Evolutionary conservation across 2,797 vertebrate species (phyloP).

Genomic region (Trematomus bernacchii): DNA sequence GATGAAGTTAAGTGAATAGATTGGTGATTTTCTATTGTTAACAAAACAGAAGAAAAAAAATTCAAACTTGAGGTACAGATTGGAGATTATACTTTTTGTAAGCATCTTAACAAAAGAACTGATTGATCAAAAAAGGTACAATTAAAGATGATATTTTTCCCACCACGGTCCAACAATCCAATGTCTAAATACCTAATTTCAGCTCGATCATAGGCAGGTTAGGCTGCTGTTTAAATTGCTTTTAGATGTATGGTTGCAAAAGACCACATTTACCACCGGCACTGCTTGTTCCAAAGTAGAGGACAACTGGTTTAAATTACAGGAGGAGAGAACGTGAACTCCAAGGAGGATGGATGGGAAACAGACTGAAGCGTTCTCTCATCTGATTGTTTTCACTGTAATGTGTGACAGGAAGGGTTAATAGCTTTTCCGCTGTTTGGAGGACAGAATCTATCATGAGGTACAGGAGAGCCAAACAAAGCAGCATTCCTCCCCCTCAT

Average conservation of each 20-base stretch:
- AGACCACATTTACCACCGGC: constrained; percentile 1
- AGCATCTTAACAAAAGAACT: neutral
- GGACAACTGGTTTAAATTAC: constrained; percentile 51
- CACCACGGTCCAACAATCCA: neutral
- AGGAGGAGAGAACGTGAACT: constrained; percentile 21
- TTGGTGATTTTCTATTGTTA: neutral
- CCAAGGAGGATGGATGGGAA: constrained; percentile 29
- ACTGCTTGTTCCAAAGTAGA: constrained; percentile 14
- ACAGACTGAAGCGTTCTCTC: constrained; percentile 30
- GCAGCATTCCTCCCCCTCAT: constrained; percentile 76
- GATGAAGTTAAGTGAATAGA: neutral
- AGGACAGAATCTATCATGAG: constrained; percentile 52
- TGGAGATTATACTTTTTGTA: neutral
- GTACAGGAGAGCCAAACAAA: constrained; percentile 60
- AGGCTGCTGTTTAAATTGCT: neutral
- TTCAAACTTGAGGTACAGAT: neutral
- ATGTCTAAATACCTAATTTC: neutral
- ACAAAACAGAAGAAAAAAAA: neutral
- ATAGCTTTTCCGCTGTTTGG: constrained; percentile 48
- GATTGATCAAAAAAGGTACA: neutral
- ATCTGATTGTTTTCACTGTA: constrained; percentile 48
- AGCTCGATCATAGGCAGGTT: neutral
- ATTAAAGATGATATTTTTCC: neutral
- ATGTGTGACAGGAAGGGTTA: constrained; percentile 26
- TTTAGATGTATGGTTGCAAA: neutral